Conservation (phyloP, 2,113 vertebrate species). For the Lophius piscatorius region DNA sequence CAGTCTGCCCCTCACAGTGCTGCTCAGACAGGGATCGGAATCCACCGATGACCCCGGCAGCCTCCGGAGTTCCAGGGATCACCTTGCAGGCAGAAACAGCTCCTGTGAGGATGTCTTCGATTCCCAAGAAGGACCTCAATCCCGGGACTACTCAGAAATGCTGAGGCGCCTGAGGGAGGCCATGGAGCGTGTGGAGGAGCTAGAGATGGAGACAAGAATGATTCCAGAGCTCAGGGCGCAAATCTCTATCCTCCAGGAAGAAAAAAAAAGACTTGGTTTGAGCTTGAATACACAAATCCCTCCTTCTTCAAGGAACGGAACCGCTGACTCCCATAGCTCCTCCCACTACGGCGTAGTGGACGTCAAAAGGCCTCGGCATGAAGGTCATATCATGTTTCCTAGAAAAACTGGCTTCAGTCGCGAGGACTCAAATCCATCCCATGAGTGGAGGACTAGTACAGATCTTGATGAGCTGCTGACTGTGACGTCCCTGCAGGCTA, state of each 20-base stretch:
- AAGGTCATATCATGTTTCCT: slow-evolving; percentile 29
- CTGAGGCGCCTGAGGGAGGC: slow-evolving; percentile 70
- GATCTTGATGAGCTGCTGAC: slow-evolving; percentile 70
- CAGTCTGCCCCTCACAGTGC: slow-evolving; percentile 88
- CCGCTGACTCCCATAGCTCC: slow-evolving; percentile 6
- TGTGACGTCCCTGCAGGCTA: slow-evolving; percentile 80
- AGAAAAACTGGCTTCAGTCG: slow-evolving; percentile 8
- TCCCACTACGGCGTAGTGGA: slow-evolving; percentile 31
- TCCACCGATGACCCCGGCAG: slow-evolving; percentile 68
- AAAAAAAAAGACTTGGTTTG: slow-evolving; percentile 63
- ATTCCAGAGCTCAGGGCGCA: slow-evolving; percentile 78
- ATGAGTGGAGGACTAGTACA: slow-evolving; percentile 73
- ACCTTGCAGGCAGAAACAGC: slow-evolving; percentile 49
- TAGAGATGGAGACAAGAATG: slow-evolving; percentile 70
- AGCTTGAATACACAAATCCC: slow-evolving; percentile 51
- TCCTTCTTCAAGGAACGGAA: slow-evolving; percentile 47
- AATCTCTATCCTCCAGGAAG: slow-evolving; percentile 74
- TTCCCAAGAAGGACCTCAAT: slow-evolving; percentile 24
- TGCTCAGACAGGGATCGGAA: slow-evolving; percentile 73
- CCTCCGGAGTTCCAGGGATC: slow-evolving; percentile 49
- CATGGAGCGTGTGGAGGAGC: slow-evolving; percentile 73
- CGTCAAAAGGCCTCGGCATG: slow-evolving; percentile 50
- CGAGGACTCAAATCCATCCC: slow-evolving; percentile 30
- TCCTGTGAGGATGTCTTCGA: slow-evolving; percentile 64
- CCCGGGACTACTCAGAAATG: slow-evolving; percentile 52